Base-by-base conservation (phyloP, 1,140 invertebrate species). In the Berghia stephanieae region DNA sequence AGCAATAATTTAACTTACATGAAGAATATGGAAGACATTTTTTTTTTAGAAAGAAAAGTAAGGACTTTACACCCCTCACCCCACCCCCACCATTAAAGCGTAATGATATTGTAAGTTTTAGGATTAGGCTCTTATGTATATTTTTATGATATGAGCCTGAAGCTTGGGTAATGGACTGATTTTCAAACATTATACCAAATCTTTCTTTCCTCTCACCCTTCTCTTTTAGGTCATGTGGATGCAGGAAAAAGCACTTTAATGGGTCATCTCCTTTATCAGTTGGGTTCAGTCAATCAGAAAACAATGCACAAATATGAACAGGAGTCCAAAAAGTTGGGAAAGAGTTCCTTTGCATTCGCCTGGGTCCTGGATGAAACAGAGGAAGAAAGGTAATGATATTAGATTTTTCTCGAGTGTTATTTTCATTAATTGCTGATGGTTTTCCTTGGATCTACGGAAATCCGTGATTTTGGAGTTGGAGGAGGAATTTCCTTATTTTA, bases 321-420 rank as follows among this genome's bases (percentile, higher is more conserved):
- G 86, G 98, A 99, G 85, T 98, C 98, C 69, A 96, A 96, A 86
- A 99, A 99, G 88, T 90, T 97, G 80, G 98, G 98, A 0, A 99
- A 99, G 90, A 95, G 98, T 81, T 98, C 96, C 60, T 99, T 99
- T 86, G 95, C 96, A 90, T 99, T 96, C 91, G 98, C 98, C 21
- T 99, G 98, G 98, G 96, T 99, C 13, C 90, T 99, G n/a, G 98
- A 99, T 91, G 97, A 99, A 91, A 99, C 96, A 79, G 96, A 96
- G 10, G 98, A 99, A 90, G 98, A 99, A 91, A 93, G 98, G 92
- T 94, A 91, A 57, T 10, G 21, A 49, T 42, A 46, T 46, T 3
- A n/a, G n/a, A n/a, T n/a, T n/a, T n/a, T n/a, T 60, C n/a, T 31
- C 34, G n/a, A n/a, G n/a, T n/a, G n/a, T n/a, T n/a, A n/a, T n/a